A percentile compares a stretch with the other conserved stretches of the same genome.
Conservation (phyloP, 1,140 invertebrate species). For the Elysia chlorotica region DNA sequence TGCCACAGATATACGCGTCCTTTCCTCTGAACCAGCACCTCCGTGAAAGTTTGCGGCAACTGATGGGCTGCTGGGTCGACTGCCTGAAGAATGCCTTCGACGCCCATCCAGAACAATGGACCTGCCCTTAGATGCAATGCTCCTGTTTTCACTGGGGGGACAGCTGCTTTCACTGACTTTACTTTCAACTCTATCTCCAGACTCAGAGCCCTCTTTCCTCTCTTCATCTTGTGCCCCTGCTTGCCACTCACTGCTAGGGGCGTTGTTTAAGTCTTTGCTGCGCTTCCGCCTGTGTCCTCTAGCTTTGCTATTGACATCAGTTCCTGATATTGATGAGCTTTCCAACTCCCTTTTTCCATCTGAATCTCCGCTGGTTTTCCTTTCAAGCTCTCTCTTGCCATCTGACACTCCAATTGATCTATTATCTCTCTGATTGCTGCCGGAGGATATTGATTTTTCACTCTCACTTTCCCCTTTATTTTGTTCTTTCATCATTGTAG, state of each 20-base stretch:
- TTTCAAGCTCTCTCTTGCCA: too few species aligned
- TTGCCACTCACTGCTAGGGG: constrained; percentile 23
- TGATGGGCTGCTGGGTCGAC: constrained; percentile 39
- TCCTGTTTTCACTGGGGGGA: constrained; percentile 9
- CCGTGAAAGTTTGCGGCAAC: constrained; percentile 13
- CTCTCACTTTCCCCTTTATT: too few species aligned
- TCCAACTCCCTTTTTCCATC: too few species aligned
- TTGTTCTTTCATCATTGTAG: background rate
- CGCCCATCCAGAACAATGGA: constrained; percentile 43
- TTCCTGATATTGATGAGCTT: too few species aligned
- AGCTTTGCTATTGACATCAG: too few species aligned
- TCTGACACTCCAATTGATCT: too few species aligned
- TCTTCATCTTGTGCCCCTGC: constrained; percentile 10
- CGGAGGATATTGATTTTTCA: background rate
- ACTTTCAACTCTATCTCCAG: background rate
- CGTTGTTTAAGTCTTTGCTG: constrained; percentile 34
- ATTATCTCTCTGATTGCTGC: too few species aligned
- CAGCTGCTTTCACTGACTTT: too few species aligned
- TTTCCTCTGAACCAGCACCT: constrained; percentile 13
- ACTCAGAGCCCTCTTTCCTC: background rate
- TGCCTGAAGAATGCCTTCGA: constrained; percentile 36
- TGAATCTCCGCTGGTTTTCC: too few species aligned
- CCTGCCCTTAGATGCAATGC: too few species aligned
- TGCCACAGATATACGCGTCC: constrained; percentile 5
- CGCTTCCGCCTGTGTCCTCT: constrained; percentile 32